These are phyloP conservation scores for Yponomeuta malinellus DNA, from an alignment of 2,888 invertebrate genomes.

Conservation along the genomic window DNA sequence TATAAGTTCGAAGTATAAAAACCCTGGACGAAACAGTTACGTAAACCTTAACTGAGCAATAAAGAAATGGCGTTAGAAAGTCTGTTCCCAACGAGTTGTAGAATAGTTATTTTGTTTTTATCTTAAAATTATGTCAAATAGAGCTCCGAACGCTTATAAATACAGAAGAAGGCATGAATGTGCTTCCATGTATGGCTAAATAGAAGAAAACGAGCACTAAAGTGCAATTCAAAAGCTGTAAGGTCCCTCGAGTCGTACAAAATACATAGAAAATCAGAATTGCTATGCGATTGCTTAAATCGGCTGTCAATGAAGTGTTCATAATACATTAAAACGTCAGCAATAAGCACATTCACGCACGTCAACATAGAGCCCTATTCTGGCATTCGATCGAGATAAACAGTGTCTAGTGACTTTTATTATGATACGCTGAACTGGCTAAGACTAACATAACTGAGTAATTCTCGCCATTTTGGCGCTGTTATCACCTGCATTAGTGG, in stretches of 20 bases:
- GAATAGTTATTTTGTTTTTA: background rate
- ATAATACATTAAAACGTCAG: background rate
- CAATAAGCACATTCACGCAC: constrained; percentile 1
- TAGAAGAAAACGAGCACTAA: background rate
- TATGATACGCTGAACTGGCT: no score
- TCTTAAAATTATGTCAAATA: background rate
- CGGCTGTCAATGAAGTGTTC: background rate
- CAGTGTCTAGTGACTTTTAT: no score
- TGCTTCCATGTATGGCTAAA: constrained; percentile 1
- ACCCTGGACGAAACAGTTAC: background rate
- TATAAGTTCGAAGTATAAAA: constrained; percentile 9
- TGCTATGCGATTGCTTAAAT: background rate
- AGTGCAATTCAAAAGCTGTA: background rate
- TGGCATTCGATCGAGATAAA: background rate
- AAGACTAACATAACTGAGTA: no score
- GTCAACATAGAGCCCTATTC: background rate
- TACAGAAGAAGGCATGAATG: background rate
- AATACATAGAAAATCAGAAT: background rate
- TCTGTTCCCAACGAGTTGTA: background rate
- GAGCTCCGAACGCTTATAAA: background rate
- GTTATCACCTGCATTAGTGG: no score
- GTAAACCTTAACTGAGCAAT: constrained; percentile 4
- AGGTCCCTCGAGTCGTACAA: background rate
- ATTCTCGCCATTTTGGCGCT: no score
- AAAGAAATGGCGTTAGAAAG: constrained; percentile 1